These are phyloP conservation scores for Procambarus virginalis DNA, from an alignment of 1,140 invertebrate genomes.

Conservation along the genomic window DNA sequence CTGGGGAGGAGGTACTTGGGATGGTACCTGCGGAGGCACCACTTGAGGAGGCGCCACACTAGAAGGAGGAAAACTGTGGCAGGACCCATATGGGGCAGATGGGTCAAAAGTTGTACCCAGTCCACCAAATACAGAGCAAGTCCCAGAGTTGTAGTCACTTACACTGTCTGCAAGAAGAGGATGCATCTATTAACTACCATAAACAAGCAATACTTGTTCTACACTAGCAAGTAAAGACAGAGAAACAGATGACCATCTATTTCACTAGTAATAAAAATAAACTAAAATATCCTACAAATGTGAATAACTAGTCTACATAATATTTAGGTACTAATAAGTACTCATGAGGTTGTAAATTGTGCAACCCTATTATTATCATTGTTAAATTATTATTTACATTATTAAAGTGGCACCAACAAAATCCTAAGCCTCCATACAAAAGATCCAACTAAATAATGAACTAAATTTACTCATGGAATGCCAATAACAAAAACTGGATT, in stretches of 20 bases:
- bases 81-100: slow-evolving; percentile 55
- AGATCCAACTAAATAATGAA: no score
- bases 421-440: no score
- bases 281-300: background rate
- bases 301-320: no score
- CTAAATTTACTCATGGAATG: no score
- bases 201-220: slow-evolving; percentile 7
- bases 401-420: no score
- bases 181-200: slow-evolving; percentile 28
- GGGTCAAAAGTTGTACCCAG: slow-evolving; percentile 57
- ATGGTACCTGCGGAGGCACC: slow-evolving; percentile 39
- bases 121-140: slow-evolving; percentile 64
- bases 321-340: background rate
- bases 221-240: slow-evolving; percentile 7
- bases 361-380: no score
- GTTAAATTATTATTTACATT: no score
- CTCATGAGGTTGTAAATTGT: background rate
- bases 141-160: slow-evolving; percentile 66
- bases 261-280: background rate
- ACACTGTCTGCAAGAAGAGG: slow-evolving; percentile 63
- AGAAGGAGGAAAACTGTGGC: slow-evolving; percentile 55
- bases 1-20: slow-evolving; percentile 48
- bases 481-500: no score
- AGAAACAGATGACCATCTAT: background rate
- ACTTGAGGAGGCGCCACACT: slow-evolving; percentile 51